These are phyloP conservation scores for Cygnus buccinator DNA, from an alignment of 2,113 vertebrate genomes.

Conservation along the genomic window DNA sequence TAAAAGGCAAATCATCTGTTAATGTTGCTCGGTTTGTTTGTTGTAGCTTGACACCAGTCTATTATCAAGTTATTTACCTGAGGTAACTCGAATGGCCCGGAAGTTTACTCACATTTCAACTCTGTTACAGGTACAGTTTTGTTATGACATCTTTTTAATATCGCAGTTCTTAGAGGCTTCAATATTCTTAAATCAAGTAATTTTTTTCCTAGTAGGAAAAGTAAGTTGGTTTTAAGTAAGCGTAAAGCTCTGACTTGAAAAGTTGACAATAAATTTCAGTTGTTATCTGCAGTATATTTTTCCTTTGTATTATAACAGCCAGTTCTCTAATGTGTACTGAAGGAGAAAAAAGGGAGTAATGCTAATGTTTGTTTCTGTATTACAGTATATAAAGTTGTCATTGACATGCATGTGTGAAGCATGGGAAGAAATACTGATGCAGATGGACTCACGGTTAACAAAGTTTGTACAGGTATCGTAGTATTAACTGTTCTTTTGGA, in stretches of 20 bases:
- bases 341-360: background rate
- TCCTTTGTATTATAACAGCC: background rate
- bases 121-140: conserved; percentile 84
- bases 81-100: conserved; percentile 95
- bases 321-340: background rate
- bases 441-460: conserved; percentile 97
- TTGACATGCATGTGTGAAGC: conserved; percentile 98
- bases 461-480: conserved; percentile 93
- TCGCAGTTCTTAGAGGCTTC: background rate
- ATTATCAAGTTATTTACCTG: conserved; percentile 90
- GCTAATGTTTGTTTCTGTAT: background rate
- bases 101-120: conserved; percentile 99
- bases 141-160: background rate
- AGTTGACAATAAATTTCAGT: background rate
- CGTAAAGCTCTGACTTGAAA: background rate
- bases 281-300: background rate
- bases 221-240: background rate
- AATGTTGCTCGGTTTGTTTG: conserved; percentile 19
- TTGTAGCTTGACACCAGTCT: conserved; percentile 92
- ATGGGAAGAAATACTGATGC: conserved; percentile 97
- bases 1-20: background rate
- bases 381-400: conserved; percentile 92
- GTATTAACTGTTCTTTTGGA: background rate
- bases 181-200: background rate
- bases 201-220: background rate